phyloP scores from a whole-genome alignment of 2,888 invertebrate genomes.

The Fragum whitleyi region DNA sequence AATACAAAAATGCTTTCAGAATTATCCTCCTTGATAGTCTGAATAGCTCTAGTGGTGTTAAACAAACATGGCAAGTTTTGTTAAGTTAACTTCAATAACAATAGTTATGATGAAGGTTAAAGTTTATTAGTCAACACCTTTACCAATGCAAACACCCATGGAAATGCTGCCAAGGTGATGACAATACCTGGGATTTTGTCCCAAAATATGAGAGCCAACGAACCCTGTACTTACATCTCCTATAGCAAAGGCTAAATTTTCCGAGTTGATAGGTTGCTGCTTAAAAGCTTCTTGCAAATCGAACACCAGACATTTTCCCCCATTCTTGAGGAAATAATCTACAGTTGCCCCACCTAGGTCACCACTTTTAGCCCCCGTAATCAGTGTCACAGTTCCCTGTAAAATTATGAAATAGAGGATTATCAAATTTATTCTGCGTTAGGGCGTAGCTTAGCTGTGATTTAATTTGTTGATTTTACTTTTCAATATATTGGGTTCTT shows the following conservation, averaged over 20 bases:
- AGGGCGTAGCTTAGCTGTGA: too few species aligned
- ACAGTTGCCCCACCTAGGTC: conserved; percentile 94
- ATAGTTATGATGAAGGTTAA: too few species aligned
- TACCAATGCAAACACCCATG: too few species aligned
- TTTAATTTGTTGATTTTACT: neutral
- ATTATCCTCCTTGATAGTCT: too few species aligned
- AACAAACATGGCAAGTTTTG: too few species aligned
- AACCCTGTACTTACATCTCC: conserved; percentile 25
- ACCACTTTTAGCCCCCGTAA: conserved; percentile 98
- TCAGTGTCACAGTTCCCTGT: conserved; percentile 87
- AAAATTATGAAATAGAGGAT: neutral
- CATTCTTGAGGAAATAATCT: conserved; percentile 93
- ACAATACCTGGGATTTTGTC: too few species aligned
- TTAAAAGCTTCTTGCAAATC: conserved; percentile 89
- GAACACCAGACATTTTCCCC: conserved; percentile 94
- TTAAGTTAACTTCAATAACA: too few species aligned
- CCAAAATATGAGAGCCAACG: too few species aligned
- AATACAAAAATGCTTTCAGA: too few species aligned
- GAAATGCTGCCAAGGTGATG: too few species aligned
- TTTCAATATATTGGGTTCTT: neutral
- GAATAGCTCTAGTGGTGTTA: too few species aligned
- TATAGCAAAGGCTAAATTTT: neutral
- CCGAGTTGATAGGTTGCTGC: neutral
- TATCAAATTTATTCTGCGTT: neutral
- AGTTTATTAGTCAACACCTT: too few species aligned